Evolutionary conservation across 2,797 vertebrate genomes (phyloP).

Genomic region (Centropyge bicolor): DNA sequence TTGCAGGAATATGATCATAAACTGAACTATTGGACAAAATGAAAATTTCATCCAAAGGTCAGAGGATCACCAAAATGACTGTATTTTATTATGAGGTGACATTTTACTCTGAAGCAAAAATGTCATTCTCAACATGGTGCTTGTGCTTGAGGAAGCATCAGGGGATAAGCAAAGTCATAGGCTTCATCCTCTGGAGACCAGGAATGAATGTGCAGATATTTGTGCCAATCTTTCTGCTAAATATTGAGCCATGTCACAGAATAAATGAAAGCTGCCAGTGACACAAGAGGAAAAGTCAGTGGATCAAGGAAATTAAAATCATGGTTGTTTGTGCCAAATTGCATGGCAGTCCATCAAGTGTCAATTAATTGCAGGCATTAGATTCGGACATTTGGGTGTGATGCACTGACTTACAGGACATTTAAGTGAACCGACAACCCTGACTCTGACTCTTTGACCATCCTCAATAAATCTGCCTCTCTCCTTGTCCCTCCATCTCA

Average conservation of each 20-base stretch:
- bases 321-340: not conserved
- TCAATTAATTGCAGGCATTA: not conserved
- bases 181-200: not conserved
- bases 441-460: conserved; percentile 21
- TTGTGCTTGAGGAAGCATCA: not conserved
- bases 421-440: conserved; percentile 15
- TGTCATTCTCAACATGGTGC: not conserved
- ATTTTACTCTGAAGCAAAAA: not conserved
- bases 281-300: not conserved
- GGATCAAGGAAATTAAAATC: not conserved
- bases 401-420: not conserved
- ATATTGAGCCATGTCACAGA: not conserved
- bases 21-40: not conserved
- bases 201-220: not conserved
- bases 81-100: not conserved
- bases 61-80: not conserved
- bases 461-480: conserved; percentile 40
- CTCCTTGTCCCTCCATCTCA: conserved; percentile 47
- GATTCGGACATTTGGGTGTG: not conserved
- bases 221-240: not conserved
- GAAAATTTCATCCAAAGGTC: not conserved
- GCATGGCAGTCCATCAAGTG: not conserved
- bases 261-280: not conserved
- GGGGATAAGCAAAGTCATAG: not conserved
- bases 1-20: not conserved